These are phyloP conservation scores for Corythaixoides concolor DNA, from an alignment of 2,113 vertebrate genomes.

Conservation along the genomic window DNA sequence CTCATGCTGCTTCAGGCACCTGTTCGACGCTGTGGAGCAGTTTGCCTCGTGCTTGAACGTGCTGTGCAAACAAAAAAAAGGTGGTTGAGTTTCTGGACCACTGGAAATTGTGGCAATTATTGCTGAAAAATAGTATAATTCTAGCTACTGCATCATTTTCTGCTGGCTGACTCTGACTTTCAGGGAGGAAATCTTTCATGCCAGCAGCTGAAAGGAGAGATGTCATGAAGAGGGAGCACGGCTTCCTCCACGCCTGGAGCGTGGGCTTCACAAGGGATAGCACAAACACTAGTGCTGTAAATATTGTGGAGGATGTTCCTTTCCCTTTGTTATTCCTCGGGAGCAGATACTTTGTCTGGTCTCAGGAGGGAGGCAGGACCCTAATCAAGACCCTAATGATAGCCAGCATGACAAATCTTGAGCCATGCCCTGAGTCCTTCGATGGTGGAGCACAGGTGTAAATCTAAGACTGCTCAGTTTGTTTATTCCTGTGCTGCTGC, in stretches of 20 bases:
- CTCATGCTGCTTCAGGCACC: not conserved
- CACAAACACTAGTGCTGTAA: not conserved
- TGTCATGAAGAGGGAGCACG: not conserved
- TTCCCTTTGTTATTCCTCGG: not conserved
- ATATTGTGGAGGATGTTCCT: not conserved
- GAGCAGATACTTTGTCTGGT: not conserved
- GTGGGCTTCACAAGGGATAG: not conserved
- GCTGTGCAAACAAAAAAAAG: not conserved
- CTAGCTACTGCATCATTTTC: not conserved
- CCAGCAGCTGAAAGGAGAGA: not conserved
- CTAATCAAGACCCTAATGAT: not conserved
- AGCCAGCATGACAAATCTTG: not conserved
- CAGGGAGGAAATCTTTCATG: not conserved
- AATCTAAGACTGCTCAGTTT: not conserved
- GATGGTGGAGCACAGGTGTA: not conserved
- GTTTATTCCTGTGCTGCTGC: not conserved
- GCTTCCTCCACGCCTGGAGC: not conserved
- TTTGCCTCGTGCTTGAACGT: not conserved
- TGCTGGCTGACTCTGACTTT: not conserved
- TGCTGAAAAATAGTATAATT: not conserved
- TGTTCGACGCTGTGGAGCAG: fast-evolving
- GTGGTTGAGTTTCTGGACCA: not conserved
- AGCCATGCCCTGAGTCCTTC: not conserved
- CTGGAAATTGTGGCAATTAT: not conserved
- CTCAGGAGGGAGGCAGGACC: not conserved